A percentile compares a stretch with the other conserved stretches of the same genome.
These are phyloP conservation scores for Tychaedon coryphoeus DNA, from an alignment of 2,113 vertebrate genomes.

Conservation along the genomic window DNA sequence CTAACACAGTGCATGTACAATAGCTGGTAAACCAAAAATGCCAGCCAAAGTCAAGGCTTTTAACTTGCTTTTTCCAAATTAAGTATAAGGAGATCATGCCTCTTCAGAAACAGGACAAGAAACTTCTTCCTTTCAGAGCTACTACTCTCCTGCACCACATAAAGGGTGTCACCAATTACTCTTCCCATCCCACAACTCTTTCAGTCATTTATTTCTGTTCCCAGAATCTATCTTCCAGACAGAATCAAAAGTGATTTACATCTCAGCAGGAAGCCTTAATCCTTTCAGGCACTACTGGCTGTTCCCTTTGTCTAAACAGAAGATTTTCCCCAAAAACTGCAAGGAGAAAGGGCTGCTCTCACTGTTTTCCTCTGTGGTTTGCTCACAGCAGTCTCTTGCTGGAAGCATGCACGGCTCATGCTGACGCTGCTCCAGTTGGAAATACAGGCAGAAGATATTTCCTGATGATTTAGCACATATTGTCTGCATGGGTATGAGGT, in stretches of 20 bases:
- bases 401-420: neutral
- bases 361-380: neutral
- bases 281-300: conserved; percentile 13
- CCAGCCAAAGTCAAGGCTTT: neutral
- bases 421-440: neutral
- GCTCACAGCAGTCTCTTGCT: neutral
- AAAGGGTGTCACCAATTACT: neutral
- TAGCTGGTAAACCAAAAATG: neutral
- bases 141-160: neutral
- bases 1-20: neutral
- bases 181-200: neutral
- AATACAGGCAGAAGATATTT: neutral
- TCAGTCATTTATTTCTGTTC: neutral
- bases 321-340: conserved; percentile 20
- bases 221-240: neutral
- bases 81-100: neutral
- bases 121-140: neutral
- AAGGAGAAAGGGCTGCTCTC: neutral
- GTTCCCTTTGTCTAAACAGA: conserved; percentile 52
- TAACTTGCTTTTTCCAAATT: neutral
- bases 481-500: neutral
- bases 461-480: neutral
- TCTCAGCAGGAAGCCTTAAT: neutral
- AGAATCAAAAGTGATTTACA: conserved; percentile 35
- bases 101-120: neutral